A percentile compares a stretch with the other conserved stretches of the same genome.
Evolutionary conservation across 2,888 invertebrate genomes (phyloP).

Genomic region (Trissolcus brochymenae): DNA sequence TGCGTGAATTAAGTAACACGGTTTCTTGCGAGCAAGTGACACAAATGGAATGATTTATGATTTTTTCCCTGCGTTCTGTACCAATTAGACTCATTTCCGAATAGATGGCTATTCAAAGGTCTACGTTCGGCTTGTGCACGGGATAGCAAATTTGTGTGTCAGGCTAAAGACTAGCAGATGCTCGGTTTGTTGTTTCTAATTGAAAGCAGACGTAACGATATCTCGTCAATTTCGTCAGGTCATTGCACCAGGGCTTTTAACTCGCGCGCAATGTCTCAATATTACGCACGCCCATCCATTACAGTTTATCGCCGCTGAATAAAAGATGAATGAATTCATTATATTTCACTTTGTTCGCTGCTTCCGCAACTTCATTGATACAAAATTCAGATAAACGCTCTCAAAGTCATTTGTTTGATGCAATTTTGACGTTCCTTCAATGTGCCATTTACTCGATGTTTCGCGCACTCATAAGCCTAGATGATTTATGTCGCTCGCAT

Average conservation of each 20-base stretch:
- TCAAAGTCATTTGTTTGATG: constrained; percentile 30
- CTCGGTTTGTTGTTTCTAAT: constrained; percentile 51
- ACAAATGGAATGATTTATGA: constrained; percentile 38
- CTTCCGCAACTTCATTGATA: constrained; percentile 35
- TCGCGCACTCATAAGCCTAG: constrained; percentile 14
- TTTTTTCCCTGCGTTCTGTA: constrained; percentile 9
- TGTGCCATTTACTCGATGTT: constrained; percentile 27
- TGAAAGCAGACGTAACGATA: constrained; percentile 54
- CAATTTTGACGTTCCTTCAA: constrained; percentile 16
- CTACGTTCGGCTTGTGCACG: constrained; percentile 7
- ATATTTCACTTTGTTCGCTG: constrained; percentile 44
- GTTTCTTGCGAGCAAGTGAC: constrained; percentile 23
- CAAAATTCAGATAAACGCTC: constrained; percentile 41
- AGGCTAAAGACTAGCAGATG: constrained; percentile 56
- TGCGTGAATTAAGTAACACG: constrained; percentile 8
- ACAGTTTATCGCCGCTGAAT: constrained; percentile 44
- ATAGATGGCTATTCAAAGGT: constrained; percentile 25
- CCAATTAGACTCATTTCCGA: constrained; percentile 31
- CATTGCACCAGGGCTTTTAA: constrained; percentile 50
- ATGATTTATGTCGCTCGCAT: constrained; percentile 31
- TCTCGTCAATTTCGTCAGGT: constrained; percentile 53
- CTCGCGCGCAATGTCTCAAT: constrained; percentile 31
- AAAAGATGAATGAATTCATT: constrained; percentile 55
- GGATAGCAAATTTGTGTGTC: constrained; percentile 44
- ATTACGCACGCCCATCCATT: constrained; percentile 40